Percentiles rank a stretch among this genome's conserved stretches.
Conservation (phyloP, 1,140 invertebrate genomes). For the Dryas iulia region DNA sequence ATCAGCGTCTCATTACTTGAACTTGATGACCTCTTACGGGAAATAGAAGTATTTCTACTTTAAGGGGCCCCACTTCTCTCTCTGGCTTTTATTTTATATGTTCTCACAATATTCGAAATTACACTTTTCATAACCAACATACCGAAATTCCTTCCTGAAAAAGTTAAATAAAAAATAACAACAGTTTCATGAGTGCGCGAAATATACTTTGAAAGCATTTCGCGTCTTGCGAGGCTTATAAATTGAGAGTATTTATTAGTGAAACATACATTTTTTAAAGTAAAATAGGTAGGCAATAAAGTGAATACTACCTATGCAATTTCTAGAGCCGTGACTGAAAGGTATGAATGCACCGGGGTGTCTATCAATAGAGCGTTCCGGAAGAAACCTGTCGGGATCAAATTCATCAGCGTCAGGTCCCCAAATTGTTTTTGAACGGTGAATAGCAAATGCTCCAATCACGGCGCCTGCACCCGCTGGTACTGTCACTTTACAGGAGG, state of each 20-base stretch:
- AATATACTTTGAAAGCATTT: too few relatives aligned
- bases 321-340: constrained; percentile 83
- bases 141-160: constrained; percentile 58
- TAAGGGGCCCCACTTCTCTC: constrained; percentile 49
- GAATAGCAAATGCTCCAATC: constrained; percentile 63
- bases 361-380: constrained; percentile 70
- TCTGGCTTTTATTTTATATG: constrained; percentile 52
- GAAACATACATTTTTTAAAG: too few relatives aligned
- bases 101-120: constrained; percentile 53
- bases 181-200: too few relatives aligned
- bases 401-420: constrained; percentile 63
- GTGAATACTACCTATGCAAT: constrained; percentile 82
- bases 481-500: constrained; percentile 44
- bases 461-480: constrained; percentile 55
- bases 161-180: not conserved
- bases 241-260: too few relatives aligned
- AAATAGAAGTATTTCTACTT: constrained; percentile 61
- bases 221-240: too few relatives aligned
- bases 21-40: constrained; percentile 60
- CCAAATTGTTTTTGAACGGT: constrained; percentile 64
- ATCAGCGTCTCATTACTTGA: constrained; percentile 43
- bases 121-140: constrained; percentile 66
- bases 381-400: constrained; percentile 85
- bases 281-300: too few relatives aligned
- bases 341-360: constrained; percentile 81